These are phyloP conservation scores for Amphipoea oculea DNA, from an alignment of 2,888 invertebrate species.

Conservation along the genomic window DNA sequence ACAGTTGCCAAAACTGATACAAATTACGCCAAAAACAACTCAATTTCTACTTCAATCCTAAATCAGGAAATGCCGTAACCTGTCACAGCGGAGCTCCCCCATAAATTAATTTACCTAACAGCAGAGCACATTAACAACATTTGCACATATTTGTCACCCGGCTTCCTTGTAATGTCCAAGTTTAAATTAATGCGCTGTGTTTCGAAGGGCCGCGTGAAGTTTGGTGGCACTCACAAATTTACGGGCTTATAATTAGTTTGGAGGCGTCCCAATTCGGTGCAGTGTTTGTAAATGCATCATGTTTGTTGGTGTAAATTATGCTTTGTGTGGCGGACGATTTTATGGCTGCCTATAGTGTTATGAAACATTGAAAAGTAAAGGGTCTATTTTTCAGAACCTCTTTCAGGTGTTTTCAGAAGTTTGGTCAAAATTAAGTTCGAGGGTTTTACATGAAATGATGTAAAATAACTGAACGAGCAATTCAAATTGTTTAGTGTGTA, in stretches of 20 bases:
- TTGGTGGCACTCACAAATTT: constrained; percentile 73
- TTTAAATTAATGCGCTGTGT: constrained; percentile 70
- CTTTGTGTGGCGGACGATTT: constrained; percentile 35
- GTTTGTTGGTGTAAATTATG: constrained; percentile 49
- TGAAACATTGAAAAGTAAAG: neutral
- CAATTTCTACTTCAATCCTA: constrained; percentile 20
- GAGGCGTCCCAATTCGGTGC: constrained; percentile 79
- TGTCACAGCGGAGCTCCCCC: constrained; percentile 30
- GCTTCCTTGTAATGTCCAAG: constrained; percentile 71
- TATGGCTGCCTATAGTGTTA: neutral
- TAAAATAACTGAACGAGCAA: neutral
- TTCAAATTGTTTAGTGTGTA: neutral
- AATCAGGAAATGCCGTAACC: constrained; percentile 52
- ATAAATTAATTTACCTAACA: constrained; percentile 59
- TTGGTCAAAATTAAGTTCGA: neutral
- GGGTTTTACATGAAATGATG: neutral
- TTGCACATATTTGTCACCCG: constrained; percentile 67
- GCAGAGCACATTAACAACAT: constrained; percentile 62
- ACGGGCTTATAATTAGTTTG: constrained; percentile 83
- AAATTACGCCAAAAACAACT: constrained; percentile 6
- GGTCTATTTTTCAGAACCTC: neutral
- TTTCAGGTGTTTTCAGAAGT: neutral
- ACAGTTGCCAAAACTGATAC: neutral
- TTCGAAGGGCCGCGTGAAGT: constrained; percentile 71
- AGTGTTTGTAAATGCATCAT: constrained; percentile 66